Base-by-base conservation (phyloP, 2,888 invertebrate species). In the Dynastes hyllus region DNA sequence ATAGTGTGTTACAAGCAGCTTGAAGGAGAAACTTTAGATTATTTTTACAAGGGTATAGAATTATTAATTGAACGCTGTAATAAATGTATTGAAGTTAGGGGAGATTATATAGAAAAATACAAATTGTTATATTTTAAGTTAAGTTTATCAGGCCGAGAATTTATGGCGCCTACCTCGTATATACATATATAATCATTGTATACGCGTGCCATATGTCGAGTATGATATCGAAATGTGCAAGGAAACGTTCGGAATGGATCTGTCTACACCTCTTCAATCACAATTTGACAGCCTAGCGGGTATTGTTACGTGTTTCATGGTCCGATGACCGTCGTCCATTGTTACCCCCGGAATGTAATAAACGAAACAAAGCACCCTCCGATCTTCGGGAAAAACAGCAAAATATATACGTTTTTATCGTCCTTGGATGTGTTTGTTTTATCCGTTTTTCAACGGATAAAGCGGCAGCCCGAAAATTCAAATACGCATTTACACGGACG, bases 231-330 rank as follows among this genome's bases (percentile, higher is more conserved):
- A 55, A 67, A 45, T 40, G n/a, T 27, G 32, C 22, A 67, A 40
- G 16, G 45, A 9, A 67, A 45, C 9, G 22, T 50, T 50, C 9
- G 16, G 2, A 67, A 67, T 22, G 40, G 32, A 50, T 53, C 71
- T 3, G n/a, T 71, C 55, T 37, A 53, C 71, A 71, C 71, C 71
- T 53, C 53, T 53, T 71, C 71, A 71, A 71, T 71, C 71, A 71
- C 9, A 55, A 71, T 71, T 71, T 71, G 71, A 55, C 53, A 53
- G 70, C 37, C 16, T 53, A n/a, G 6, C 32, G 55, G 55, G 55
- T 55, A 55, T 71, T 71, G 55, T 53, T 29, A 45, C 32, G 53
- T 0, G 22, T 27, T 71, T 71, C 32, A 71, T 29, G 55, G 71
- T 55, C 71, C 55, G 53, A 16, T 71, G 53, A 55, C 40, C 55